Evolutionary conservation across 2,888 invertebrate species (phyloP), one percentile per base, ranked within the genome.

Genomic region (Sylvicola fuscatus): DNA sequence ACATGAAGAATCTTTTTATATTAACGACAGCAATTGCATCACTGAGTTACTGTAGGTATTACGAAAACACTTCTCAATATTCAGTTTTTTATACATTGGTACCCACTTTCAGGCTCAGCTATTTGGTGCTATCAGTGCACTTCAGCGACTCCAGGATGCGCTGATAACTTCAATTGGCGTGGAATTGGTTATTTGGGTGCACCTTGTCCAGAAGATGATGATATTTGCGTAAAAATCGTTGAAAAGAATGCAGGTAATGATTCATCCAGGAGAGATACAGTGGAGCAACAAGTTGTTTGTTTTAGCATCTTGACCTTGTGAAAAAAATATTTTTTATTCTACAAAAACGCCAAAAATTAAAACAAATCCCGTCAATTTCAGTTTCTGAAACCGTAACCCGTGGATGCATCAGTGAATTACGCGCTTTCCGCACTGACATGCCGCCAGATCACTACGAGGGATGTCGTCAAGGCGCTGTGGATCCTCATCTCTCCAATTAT

Each of bases 381-480:
- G 87, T 78, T 15, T 71, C 78, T 49, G 69, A 71, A 48, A 65
- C 80, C 1, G 79, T 89, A 32, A 89, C 82, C 1, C 65, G 90
- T 45, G 81, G 84, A 45, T 90, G 90, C 51, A 56, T 89, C 31
- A 89, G 87, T 50, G 70, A 76, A 28, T 61, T 89, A 38, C 68
- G 69, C 49, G 73, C 69, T 27, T 70, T 81, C 44, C 65, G 89
- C 36, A 81, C 76, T 3, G 90, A 90, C 48, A 80, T 90, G 45
- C 89, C 89, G 5, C 83, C 87, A 0, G 89, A 90, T 53, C 79
- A 76, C 39, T 90, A 89, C 52, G 89, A 90, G 59, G 90, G 90
- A 0, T 90, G 89, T 48, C 66, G 87, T 37, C 66, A 73, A 7
- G 80, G 84, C 15, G 77, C 83, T 1, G 68, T 68, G 45, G 84